Evolutionary conservation across 2,888 invertebrate species (phyloP).

Genomic region (Unio delphinus): DNA sequence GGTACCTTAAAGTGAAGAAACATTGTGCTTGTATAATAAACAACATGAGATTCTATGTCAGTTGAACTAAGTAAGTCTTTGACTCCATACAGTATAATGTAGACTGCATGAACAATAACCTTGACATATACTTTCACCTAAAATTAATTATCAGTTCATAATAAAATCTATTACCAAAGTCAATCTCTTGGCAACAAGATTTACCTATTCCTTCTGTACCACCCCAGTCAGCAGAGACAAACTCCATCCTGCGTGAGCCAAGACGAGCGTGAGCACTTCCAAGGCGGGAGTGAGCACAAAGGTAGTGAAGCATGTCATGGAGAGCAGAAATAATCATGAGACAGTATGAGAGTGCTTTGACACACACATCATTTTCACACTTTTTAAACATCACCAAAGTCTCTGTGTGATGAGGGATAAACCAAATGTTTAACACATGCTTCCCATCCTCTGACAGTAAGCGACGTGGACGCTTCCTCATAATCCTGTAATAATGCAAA

Average conservation of each 20-base stretch:
- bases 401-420: constrained; percentile 69
- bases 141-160: no score
- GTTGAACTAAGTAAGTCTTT: no score
- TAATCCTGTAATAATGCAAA: constrained; percentile 37
- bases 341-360: constrained; percentile 52
- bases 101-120: no score
- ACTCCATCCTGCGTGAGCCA: constrained; percentile 60
- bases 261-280: constrained; percentile 63
- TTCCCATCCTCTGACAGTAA: constrained; percentile 64
- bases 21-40: no score
- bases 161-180: no score
- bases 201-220: constrained; percentile 69
- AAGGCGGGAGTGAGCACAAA: constrained; percentile 67
- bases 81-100: no score
- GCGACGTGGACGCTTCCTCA: constrained; percentile 64
- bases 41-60: no score
- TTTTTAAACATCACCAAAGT: constrained; percentile 66
- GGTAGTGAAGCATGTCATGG: constrained; percentile 70
- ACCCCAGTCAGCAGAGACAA: constrained; percentile 69
- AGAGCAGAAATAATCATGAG: constrained; percentile 63
- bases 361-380: constrained; percentile 57
- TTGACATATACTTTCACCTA: no score
- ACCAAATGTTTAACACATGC: constrained; percentile 70
- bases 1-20: no score
- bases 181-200: constrained; percentile 4